Base-by-base conservation (phyloP, 2,113 vertebrate species). In the Galemys pyrenaicus region DNA sequence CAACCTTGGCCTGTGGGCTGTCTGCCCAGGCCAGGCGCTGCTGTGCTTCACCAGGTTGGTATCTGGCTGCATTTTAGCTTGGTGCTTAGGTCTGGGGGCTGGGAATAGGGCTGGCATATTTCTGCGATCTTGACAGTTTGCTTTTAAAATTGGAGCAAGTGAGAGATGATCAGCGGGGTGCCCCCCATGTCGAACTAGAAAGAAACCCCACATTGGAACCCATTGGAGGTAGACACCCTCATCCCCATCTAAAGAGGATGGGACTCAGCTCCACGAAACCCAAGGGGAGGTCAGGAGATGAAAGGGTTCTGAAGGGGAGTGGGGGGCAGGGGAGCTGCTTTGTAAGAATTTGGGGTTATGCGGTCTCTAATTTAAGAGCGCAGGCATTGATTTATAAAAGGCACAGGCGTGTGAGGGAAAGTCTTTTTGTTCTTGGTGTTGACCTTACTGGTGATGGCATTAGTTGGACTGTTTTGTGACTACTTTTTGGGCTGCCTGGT, bases 201-300 rank as follows among this genome's bases (percentile, higher is more conserved):
- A 56, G 54, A 62, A 8, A 6, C n/a, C 19, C 35, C 15, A 28
- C 2, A 0, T 12, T 6, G 13, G 65, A 68, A 7, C 56, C 81
- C 8, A 0, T 1, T 0, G 9, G 20, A 2, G 9, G 44, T 15
- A 70, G 80, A 37, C n/a, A 32, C 20, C 24, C 19, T 20, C 2
- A 41, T 37, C 83, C 74, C 37, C 54, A 56, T 56, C 20, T 56
- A 17, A 26, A n/a, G 49, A 58, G 41, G 56, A 15, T 1, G 46
- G 44, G 44, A 22, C 30, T 28, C 35, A 1, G 74, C 32, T 46
- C 74, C 13, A 0, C 0, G 39, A 2, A 37, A 28, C 39, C n/a
- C 11, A 1, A 71, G 67, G 26, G 19, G 9, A n/a, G 68, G 32
- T 60, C 28, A 0, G 7, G 12, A 26, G 58, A 19, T 2, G 0